These are phyloP conservation scores for Jaculus jaculus DNA, from an alignment of 2,113 vertebrate genomes.

Conservation along the genomic window DNA sequence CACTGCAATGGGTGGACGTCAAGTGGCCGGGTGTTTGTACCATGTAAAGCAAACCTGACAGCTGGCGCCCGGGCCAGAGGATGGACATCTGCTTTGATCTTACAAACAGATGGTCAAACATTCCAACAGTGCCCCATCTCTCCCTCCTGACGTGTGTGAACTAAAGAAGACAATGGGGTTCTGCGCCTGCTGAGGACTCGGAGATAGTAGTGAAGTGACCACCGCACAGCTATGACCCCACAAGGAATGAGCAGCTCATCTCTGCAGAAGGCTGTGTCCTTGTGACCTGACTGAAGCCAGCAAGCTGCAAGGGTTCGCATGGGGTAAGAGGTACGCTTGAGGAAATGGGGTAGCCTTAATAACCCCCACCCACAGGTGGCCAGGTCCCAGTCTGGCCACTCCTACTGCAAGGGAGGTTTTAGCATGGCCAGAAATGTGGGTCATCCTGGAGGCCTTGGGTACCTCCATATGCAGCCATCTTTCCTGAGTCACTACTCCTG, in stretches of 20 bases:
- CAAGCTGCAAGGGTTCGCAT: not conserved
- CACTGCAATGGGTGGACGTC: accelerated
- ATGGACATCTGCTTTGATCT: not conserved
- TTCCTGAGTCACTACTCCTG: no score
- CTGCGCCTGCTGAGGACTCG: not conserved
- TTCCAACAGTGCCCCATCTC: not conserved
- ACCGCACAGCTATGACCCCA: not conserved
- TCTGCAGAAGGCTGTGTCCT: not conserved
- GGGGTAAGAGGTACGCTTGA: not conserved
- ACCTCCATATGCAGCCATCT: no score
- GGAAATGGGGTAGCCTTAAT: not conserved
- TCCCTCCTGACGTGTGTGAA: accelerated
- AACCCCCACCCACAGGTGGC: accelerated
- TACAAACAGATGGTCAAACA: accelerated
- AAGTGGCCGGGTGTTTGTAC: no score
- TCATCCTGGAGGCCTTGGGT: no score
- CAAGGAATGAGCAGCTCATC: not conserved
- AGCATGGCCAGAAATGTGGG: accelerated
- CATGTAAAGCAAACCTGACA: accelerated
- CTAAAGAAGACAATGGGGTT: accelerated
- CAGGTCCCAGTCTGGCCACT: not conserved
- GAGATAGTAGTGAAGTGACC: not conserved
- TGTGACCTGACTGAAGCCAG: not conserved
- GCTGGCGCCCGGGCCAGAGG: not conserved
- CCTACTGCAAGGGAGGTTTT: not conserved